Evolutionary conservation across 2,888 invertebrate genomes (phyloP), one percentile per base, ranked within the genome.

Genomic region (Lydus trimaculatus): DNA sequence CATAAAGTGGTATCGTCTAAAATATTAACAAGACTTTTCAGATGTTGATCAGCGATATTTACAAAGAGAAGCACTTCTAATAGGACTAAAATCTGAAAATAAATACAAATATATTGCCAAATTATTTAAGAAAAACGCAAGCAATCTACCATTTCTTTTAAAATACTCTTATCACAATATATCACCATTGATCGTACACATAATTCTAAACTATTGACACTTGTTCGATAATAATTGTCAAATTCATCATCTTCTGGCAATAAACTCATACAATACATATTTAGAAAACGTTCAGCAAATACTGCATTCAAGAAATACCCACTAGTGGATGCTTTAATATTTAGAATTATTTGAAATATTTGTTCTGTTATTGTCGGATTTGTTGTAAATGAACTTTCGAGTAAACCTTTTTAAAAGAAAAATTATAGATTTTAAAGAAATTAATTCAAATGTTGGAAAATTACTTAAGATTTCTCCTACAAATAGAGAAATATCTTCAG

Each of bases 141-240:
- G 1, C 25, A 3, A 72, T 74, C 75, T 77, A 84, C 82, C 66
- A 89, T 84, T 13, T 84, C 78, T 28, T 89, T 76, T 15, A 89
- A 80, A 73, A 88, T 85, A 4, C 82, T 75, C 63, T 88, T 88
- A 5, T 84, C 76, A 15, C 88, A 84, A 72, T 88, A 86, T 61
- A 86, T 85, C 17, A 89, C 86, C 13, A 88, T 85, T 23, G 88
- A 84, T 33, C 87, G 84, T 1, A 90, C 76, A 72, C 89, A 90
- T 0, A 88, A 86, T 76, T 89, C 89, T 8, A 90, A 84, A 2
- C 89, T 88, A 72, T 86, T 87, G n/a, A n/a, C n/a, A 43, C 84
- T 84, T 64, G 90, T 75, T 52, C 83, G 82, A 1, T 75, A 78
- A 63, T 86, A 87, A 1, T 78, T 76, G 6, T 75, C 73, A 6